These are phyloP conservation scores for Aphelenchoides fujianensis DNA, from an alignment of 1,140 invertebrate genomes.

Conservation along the genomic window DNA sequence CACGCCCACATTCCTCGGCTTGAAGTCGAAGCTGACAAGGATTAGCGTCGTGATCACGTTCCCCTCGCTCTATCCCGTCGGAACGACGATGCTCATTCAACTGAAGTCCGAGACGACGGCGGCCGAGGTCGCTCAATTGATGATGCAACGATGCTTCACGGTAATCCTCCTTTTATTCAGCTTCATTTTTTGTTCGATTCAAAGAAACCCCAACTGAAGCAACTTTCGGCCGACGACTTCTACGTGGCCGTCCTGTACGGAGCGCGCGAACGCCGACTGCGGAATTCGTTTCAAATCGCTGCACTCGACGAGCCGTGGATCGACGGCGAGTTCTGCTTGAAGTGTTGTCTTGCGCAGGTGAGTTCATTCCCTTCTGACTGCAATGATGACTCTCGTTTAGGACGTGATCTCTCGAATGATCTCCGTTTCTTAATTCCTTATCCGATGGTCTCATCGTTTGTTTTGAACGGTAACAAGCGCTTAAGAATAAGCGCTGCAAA, in stretches of 20 bases:
- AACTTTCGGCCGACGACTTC: background rate
- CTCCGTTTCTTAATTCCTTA: too few relatives aligned
- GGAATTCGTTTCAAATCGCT: background rate
- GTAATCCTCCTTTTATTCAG: conserved; percentile 1
- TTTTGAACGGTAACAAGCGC: too few relatives aligned
- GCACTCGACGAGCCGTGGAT: conserved; percentile 10
- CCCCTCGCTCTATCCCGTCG: background rate
- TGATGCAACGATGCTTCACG: conserved; percentile 4
- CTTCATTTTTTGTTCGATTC: background rate
- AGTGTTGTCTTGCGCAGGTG: background rate
- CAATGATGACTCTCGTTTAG: too few relatives aligned
- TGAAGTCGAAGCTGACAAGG: background rate
- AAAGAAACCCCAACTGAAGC: background rate
- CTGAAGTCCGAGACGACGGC: background rate
- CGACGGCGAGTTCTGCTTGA: conserved; percentile 4
- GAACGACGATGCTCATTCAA: conserved; percentile 13
- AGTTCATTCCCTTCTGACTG: too few relatives aligned
- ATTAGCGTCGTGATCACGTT: conserved; percentile 8
- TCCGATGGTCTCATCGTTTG: too few relatives aligned
- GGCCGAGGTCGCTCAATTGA: conserved; percentile 5
- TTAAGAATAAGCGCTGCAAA: too few relatives aligned
- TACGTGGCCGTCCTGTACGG: background rate
- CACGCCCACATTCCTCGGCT: background rate
- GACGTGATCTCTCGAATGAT: too few relatives aligned
- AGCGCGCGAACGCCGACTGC: background rate